phyloP scores from a whole-genome alignment of 2,113 vertebrate genomes.

The Zosterops japonicus region DNA sequence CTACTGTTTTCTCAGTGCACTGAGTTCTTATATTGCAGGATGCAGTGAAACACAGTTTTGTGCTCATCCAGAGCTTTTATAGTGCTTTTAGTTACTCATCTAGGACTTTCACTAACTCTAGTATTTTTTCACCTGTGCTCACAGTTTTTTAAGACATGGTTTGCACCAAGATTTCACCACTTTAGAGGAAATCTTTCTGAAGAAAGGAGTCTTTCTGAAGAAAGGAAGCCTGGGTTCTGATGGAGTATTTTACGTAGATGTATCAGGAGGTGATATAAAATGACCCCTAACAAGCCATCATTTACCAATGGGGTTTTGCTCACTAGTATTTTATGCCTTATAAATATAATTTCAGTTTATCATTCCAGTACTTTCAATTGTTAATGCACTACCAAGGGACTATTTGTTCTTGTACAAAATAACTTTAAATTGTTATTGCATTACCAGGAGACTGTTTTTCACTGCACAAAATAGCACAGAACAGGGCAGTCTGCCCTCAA shows the following conservation, averaged over 20 bases:
- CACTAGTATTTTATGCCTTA: not conserved
- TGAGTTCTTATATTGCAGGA: not conserved
- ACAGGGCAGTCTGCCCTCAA: not conserved
- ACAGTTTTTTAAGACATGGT: not conserved
- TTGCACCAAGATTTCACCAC: not conserved
- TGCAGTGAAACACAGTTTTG: not conserved
- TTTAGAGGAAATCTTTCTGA: not conserved
- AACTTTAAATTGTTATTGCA: constrained; percentile 4
- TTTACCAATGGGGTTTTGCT: not conserved
- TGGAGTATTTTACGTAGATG: not conserved
- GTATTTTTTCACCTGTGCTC: not conserved
- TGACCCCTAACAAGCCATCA: not conserved
- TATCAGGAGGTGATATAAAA: not conserved
- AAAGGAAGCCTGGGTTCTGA: not conserved
- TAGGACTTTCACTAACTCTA: not conserved
- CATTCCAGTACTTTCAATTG: not conserved
- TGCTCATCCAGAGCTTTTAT: not conserved
- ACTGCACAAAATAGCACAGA: not conserved
- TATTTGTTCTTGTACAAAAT: constrained; percentile 9
- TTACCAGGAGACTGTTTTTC: not conserved
- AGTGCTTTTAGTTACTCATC: not conserved
- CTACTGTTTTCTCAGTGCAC: not conserved
- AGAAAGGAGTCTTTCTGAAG: not conserved
- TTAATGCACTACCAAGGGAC: not conserved
- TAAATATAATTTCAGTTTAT: constrained; percentile 14